Evolutionary conservation across 1,140 invertebrate species (phyloP).

Genomic region (Anoplophora glabripennis): DNA sequence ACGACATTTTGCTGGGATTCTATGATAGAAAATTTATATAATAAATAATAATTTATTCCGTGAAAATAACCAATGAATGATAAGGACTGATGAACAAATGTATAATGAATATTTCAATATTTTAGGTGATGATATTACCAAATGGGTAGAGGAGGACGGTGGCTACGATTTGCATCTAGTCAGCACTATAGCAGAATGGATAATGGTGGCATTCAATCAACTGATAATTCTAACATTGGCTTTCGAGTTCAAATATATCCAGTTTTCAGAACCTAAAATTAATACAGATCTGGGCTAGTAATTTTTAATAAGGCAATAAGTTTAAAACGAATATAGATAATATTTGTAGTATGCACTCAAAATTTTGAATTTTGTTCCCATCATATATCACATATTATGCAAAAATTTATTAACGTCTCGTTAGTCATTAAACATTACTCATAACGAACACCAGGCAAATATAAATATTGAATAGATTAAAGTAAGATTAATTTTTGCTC

Average conservation of each 20-base stretch:
- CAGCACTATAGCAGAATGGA: constrained; percentile 22
- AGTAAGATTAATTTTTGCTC: too few species aligned
- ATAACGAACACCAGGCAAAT: too few species aligned
- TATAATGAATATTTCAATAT: constrained; percentile 1
- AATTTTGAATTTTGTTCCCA: too few species aligned
- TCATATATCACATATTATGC: too few species aligned
- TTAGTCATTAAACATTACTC: too few species aligned
- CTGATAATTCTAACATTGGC: background rate
- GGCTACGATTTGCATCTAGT: constrained; percentile 26
- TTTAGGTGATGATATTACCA: constrained; percentile 28
- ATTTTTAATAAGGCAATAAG: background rate
- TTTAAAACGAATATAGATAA: too few species aligned
- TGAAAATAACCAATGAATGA: background rate
- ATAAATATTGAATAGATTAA: too few species aligned
- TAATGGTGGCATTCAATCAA: background rate
- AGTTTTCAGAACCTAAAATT: background rate
- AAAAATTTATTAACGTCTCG: too few species aligned
- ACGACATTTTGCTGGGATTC: too few species aligned
- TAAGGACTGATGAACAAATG: background rate
- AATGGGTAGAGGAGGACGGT: constrained; percentile 22
- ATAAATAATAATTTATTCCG: background rate
- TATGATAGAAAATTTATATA: too few species aligned
- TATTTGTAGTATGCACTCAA: too few species aligned
- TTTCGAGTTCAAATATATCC: background rate
- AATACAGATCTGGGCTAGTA: background rate